Evolutionary conservation across 2,888 invertebrate species (phyloP).

Genomic region (Drosophila prostipennis): DNA sequence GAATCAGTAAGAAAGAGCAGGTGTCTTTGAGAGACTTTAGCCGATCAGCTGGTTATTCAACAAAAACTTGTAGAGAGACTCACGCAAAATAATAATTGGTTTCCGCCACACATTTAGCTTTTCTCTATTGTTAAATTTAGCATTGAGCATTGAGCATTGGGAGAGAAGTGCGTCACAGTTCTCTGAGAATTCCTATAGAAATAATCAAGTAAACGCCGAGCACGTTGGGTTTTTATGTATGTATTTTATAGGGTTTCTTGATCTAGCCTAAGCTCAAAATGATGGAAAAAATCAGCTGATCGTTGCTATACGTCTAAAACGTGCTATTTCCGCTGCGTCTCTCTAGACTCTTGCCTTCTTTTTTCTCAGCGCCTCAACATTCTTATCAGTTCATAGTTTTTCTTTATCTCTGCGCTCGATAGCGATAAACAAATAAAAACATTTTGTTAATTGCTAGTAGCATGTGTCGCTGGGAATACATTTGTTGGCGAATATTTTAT

Average conservation of each 20-base stretch:
- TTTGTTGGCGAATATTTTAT: slow-evolving; percentile 6
- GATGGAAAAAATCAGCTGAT: slow-evolving; percentile 17
- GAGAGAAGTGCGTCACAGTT: slow-evolving; percentile 58
- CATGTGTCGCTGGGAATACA: slow-evolving; percentile 5
- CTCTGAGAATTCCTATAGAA: slow-evolving; percentile 19
- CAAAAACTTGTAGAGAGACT: slow-evolving; percentile 46
- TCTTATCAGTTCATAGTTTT: slow-evolving; percentile 32
- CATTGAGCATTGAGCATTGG: slow-evolving; percentile 29
- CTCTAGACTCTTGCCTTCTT: not conserved
- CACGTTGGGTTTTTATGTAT: not conserved
- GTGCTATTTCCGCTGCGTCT: not conserved
- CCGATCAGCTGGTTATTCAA: slow-evolving; percentile 53
- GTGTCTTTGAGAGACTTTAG: slow-evolving; percentile 17
- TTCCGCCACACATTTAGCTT: not conserved
- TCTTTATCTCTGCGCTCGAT: slow-evolving; percentile 19
- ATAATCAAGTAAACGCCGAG: slow-evolving; percentile 3
- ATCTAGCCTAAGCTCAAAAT: slow-evolving; percentile 43
- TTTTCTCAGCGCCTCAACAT: not conserved
- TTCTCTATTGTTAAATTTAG: slow-evolving; percentile 48
- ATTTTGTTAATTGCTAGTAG: slow-evolving; percentile 19
- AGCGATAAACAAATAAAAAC: slow-evolving; percentile 19
- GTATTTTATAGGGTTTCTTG: slow-evolving; percentile 62
- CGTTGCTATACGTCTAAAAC: slow-evolving; percentile 4
- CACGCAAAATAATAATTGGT: slow-evolving; percentile 22
- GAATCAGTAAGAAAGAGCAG: not conserved